phyloP scores from a whole-genome alignment of 2,113 vertebrate species.

The Oryctolagus cuniculus region DNA sequence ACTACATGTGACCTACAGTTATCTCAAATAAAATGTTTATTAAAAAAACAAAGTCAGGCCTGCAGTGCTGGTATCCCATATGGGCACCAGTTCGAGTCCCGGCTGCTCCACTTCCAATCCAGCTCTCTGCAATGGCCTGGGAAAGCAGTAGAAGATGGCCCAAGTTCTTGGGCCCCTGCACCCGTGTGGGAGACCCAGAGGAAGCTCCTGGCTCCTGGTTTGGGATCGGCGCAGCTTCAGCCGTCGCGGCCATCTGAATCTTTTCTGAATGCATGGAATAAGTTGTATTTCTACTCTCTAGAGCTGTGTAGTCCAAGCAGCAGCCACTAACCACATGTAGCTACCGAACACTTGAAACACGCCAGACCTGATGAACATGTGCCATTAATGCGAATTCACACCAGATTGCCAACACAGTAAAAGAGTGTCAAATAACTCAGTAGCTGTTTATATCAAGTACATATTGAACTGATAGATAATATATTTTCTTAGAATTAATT shows the following conservation, averaged over 20 bases:
- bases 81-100: too few species aligned
- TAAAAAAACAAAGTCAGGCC: neutral
- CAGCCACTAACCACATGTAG: neutral
- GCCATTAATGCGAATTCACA: neutral
- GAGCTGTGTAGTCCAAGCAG: neutral
- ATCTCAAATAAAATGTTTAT: neutral
- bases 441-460: neutral
- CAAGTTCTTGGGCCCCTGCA: too few species aligned
- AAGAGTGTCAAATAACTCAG: neutral
- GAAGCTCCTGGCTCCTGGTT: too few species aligned
- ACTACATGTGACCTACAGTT: neutral
- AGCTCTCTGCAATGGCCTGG: too few species aligned
- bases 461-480: neutral
- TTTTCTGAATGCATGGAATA: neutral
- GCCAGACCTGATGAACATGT: neutral
- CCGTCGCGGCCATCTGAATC: neutral
- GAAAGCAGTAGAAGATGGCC: too few species aligned
- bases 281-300: neutral
- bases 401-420: neutral
- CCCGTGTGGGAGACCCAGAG: too few species aligned
- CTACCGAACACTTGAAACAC: neutral
- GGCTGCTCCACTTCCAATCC: too few species aligned
- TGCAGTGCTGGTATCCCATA: neutral
- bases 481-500: slow-evolving; percentile 14
- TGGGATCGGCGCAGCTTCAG: too few species aligned